Percentiles rank a stretch among this genome's conserved stretches.
Conservation (phyloP, 2,113 vertebrate genomes). For the Ceyx melanurus region DNA sequence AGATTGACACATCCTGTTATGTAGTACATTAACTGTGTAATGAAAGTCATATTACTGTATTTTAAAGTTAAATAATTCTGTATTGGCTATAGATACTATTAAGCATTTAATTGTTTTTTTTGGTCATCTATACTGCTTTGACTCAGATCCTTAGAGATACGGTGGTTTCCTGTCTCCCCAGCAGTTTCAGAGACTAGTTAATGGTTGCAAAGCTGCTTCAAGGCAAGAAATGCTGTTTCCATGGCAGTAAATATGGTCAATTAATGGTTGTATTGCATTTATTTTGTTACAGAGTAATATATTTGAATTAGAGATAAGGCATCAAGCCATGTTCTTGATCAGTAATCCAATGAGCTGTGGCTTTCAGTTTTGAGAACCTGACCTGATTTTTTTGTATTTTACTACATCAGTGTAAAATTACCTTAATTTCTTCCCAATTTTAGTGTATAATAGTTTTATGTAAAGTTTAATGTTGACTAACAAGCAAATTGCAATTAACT, state of each 20-base stretch:
- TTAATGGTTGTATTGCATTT: background rate
- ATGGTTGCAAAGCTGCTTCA: background rate
- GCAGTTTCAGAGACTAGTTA: background rate
- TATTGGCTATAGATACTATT: background rate
- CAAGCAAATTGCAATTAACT: background rate
- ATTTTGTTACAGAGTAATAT: background rate
- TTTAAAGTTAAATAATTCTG: background rate
- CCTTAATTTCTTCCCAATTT: background rate
- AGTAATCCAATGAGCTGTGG: background rate
- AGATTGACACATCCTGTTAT: background rate
- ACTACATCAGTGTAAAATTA: background rate
- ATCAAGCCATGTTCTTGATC: background rate
- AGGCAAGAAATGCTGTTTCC: background rate
- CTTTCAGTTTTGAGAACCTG: background rate
- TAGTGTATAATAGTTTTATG: background rate
- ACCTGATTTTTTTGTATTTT: background rate
- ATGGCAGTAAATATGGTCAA: background rate
- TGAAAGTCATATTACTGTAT: background rate
- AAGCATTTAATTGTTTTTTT: background rate
- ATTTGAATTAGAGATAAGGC: background rate
- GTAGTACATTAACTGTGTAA: accelerated
- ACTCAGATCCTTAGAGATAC: background rate
- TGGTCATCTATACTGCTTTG: background rate
- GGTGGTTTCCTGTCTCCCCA: background rate
- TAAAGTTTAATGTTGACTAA: background rate